phyloP scores from a whole-genome alignment of 1,140 invertebrate species.

The Heterodera schachtii region DNA sequence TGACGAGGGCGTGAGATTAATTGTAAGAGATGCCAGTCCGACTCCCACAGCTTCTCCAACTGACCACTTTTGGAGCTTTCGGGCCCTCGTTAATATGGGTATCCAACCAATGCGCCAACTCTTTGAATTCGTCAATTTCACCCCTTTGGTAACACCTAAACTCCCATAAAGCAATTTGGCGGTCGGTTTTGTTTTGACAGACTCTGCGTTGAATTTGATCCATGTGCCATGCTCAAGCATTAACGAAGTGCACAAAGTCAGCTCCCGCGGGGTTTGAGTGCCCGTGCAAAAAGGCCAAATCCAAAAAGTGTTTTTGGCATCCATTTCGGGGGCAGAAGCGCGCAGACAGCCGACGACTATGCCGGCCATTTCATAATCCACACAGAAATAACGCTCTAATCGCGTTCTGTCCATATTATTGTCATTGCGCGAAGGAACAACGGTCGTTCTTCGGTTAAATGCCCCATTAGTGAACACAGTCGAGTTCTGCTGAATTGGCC shows the following conservation, averaged over 20 bases:
- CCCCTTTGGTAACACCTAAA: neutral
- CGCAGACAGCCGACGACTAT: neutral
- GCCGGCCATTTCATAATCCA: slow-evolving; percentile 2
- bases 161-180: neutral
- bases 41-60: too few species aligned
- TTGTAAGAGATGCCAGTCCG: too few species aligned
- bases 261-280: neutral
- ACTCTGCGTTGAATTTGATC: neutral
- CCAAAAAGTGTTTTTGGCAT: neutral
- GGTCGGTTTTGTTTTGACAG: neutral
- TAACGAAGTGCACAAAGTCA: neutral
- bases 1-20: too few species aligned
- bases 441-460: neutral
- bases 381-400: neutral
- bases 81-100: neutral
- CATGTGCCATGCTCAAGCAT: neutral
- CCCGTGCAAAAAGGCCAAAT: slow-evolving; percentile 11
- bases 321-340: neutral
- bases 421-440: neutral
- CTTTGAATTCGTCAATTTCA: neutral
- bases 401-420: neutral
- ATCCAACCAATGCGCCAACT: neutral
- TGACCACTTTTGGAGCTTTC: neutral
- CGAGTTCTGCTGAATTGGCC: neutral
- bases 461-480: neutral